These are phyloP conservation scores for Megaceryle maxima DNA, from an alignment of 2,113 vertebrate species.

Conservation along the genomic window DNA sequence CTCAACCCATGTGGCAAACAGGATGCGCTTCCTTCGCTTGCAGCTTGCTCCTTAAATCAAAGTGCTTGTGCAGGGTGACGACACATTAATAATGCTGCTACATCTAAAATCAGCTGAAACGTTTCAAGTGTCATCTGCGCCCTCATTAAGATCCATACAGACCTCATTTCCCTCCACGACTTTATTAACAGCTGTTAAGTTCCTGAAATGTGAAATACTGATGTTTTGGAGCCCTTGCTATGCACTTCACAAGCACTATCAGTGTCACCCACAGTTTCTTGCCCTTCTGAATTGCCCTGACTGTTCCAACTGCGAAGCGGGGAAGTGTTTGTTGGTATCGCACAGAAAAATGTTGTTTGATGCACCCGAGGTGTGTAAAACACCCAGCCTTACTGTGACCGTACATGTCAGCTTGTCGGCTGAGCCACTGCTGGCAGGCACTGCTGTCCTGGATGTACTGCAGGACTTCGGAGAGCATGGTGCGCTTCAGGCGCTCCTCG, in stretches of 20 bases:
- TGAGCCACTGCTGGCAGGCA: constrained; percentile 98
- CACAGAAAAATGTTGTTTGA: rapidly evolving
- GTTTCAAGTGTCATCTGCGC: neutral
- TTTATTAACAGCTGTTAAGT: neutral
- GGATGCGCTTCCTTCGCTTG: neutral
- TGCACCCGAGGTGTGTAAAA: neutral
- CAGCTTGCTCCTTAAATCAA: neutral
- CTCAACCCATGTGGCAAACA: neutral
- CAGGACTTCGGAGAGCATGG: constrained; percentile 92
- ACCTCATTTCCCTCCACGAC: neutral
- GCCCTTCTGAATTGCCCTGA: neutral
- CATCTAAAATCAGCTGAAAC: neutral
- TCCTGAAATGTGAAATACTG: neutral
- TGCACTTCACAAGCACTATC: neutral
- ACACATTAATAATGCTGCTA: constrained; percentile 9
- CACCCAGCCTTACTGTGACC: neutral
- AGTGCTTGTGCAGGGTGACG: neutral
- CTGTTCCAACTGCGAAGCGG: neutral
- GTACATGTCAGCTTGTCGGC: constrained; percentile 94
- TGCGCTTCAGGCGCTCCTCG: constrained; percentile 91
- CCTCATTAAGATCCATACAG: constrained; percentile 16
- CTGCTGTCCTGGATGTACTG: constrained; percentile 96
- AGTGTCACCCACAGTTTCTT: neutral
- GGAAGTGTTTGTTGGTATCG: neutral
- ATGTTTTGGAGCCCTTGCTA: neutral